Evolutionary conservation across 1,140 invertebrate genomes (phyloP), one percentile per base, ranked within the genome.

Genomic region (Drosophila prosaltans): DNA sequence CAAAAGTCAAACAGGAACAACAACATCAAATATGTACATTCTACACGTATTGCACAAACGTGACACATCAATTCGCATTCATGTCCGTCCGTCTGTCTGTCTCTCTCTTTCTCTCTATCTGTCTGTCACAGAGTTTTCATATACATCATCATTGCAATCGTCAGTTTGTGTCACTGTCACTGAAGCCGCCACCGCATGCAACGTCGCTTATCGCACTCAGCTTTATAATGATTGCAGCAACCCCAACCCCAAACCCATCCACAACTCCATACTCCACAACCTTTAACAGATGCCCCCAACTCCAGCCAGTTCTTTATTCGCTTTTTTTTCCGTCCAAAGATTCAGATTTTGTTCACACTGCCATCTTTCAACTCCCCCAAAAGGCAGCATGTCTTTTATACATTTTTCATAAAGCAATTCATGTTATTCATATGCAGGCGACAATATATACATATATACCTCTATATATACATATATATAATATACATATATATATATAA

Each of bases 51-150:
- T 84, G 78, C 77, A 78, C 74, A 78, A 77, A 89, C 82, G 84
- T 89, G 81, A 76, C 84, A 89, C 84, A 90, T 89, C 85, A 89
- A 89, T 88, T 88, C 84, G 71, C 84, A 73, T 83, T 62, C 81
- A 67, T 81, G 81, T 84, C 72, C 68, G 64, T 62, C 72, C 62
- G 65, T 69, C 63, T 43, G 32, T 45, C 51, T 24, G 65, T 62
- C 51, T 5, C 58, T 24, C 16, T 65, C 10, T 4, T 4, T 43
- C 57, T 24, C 68, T 62, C 51, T 26, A 9, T 65, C 11, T 36
- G 8, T 39, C 63, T 67, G 45, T 54, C 24, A 45, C 28, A 45
- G 43, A 45, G 8, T 36, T 7, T 48, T 48, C 55, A 65, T 60
- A 83, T 83, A 41, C 81, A 84, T 91, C 88, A 91, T 75, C 57